These are phyloP conservation scores for Gortyna flavago DNA, from an alignment of 2,888 invertebrate species.

Conservation along the genomic window DNA sequence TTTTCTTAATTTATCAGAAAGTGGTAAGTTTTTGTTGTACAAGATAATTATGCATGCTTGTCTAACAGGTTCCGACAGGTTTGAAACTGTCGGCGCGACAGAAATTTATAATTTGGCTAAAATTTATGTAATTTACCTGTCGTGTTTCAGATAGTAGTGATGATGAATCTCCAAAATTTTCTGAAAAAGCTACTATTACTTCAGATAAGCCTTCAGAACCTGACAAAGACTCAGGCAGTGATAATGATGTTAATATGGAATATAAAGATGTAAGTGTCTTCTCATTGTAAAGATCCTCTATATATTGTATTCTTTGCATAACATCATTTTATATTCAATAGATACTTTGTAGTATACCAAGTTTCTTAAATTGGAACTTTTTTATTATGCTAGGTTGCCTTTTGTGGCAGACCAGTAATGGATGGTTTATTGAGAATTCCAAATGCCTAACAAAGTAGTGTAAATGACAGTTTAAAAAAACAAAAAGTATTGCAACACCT, in stretches of 20 bases:
- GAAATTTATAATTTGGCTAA: background rate
- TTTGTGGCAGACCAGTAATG: background rate
- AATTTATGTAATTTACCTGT: background rate
- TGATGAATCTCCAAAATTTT: constrained; percentile 77
- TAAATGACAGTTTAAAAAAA: background rate
- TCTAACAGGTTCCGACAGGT: constrained; percentile 23
- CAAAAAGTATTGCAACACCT: background rate
- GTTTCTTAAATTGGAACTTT: background rate
- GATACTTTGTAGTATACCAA: too few species aligned
- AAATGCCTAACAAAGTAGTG: background rate
- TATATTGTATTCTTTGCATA: background rate
- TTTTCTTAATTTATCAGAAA: constrained; percentile 87
- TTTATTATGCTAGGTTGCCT: background rate
- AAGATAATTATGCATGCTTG: background rate
- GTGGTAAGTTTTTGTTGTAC: constrained; percentile 78
- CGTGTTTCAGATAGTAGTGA: constrained; percentile 83
- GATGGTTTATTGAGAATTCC: background rate
- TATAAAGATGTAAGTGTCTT: constrained; percentile 83
- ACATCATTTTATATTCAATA: background rate
- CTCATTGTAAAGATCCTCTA: background rate
- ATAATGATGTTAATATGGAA: constrained; percentile 74
- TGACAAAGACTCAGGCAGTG: constrained; percentile 71
- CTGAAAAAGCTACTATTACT: constrained; percentile 54
- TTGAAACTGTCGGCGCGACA: background rate
- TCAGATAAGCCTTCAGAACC: constrained; percentile 50